phyloP scores from a whole-genome alignment of 2,113 vertebrate genomes.

The Poecile atricapillus region DNA sequence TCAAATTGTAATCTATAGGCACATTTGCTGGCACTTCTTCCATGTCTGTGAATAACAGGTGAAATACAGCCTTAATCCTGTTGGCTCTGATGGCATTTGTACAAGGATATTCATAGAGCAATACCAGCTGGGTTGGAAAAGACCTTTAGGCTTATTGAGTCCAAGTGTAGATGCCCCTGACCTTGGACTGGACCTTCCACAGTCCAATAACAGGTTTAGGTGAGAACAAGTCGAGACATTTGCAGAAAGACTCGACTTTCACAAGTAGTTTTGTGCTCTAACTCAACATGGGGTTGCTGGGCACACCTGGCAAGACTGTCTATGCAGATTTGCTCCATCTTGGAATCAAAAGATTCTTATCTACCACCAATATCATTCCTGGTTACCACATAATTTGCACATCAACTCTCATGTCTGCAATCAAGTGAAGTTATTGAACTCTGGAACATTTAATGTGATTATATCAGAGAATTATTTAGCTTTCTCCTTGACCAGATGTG shows the following conservation, averaged over 20 bases:
- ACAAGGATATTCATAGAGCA: not conserved
- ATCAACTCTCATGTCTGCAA: slow-evolving; percentile 7
- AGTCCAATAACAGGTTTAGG: not conserved
- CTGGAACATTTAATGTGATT: not conserved
- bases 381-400: not conserved
- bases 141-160: not conserved
- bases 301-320: not conserved
- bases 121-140: not conserved
- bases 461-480: not conserved
- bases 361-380: not conserved
- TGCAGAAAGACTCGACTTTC: not conserved
- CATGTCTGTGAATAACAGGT: not conserved
- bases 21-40: not conserved
- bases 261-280: not conserved
- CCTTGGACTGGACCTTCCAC: not conserved
- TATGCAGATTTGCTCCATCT: not conserved
- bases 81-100: not conserved
- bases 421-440: slow-evolving; percentile 2
- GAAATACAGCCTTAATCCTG: not conserved
- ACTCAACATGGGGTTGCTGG: not conserved
- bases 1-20: not conserved
- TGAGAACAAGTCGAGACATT: not conserved
- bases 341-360: not conserved
- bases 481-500: not conserved
- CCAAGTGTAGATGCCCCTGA: not conserved